Evolutionary conservation across 2,113 vertebrate genomes (phyloP).

Genomic region (Trochalopteron elliotii): DNA sequence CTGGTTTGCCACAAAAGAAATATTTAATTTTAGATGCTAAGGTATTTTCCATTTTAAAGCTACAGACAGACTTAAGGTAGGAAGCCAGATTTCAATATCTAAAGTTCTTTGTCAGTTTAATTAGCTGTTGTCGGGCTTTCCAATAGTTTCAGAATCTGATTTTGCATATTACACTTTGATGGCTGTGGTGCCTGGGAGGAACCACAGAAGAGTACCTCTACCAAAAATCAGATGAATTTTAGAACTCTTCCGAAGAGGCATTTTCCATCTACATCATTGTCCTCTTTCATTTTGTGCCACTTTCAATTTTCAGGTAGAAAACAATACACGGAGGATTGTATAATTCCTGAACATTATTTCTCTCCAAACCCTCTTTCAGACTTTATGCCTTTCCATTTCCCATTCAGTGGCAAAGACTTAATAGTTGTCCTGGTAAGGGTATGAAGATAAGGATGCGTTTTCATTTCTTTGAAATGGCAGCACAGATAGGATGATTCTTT

Average conservation of each 20-base stretch:
- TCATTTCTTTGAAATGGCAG: neutral
- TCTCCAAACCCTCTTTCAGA: neutral
- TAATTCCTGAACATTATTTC: neutral
- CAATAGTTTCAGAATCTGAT: neutral
- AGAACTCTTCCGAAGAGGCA: neutral
- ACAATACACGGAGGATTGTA: neutral
- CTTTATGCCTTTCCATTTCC: neutral
- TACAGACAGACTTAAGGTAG: neutral
- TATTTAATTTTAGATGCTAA: neutral
- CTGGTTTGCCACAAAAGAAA: neutral
- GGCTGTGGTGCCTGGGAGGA: neutral
- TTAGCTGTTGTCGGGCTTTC: neutral
- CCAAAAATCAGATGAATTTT: neutral
- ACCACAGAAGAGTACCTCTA: neutral
- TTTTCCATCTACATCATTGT: neutral
- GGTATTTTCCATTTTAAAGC: neutral
- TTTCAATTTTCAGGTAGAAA: neutral
- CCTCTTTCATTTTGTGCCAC: neutral
- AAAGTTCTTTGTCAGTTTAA: neutral
- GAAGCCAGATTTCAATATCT: neutral
- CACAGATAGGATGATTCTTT: neutral
- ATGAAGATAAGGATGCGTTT: neutral
- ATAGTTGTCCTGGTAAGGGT: neutral
- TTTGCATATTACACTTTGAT: neutral
- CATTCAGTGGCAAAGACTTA: neutral